Evolutionary conservation across 2,888 invertebrate genomes (phyloP).

Genomic region (Lycaena phlaeas): DNA sequence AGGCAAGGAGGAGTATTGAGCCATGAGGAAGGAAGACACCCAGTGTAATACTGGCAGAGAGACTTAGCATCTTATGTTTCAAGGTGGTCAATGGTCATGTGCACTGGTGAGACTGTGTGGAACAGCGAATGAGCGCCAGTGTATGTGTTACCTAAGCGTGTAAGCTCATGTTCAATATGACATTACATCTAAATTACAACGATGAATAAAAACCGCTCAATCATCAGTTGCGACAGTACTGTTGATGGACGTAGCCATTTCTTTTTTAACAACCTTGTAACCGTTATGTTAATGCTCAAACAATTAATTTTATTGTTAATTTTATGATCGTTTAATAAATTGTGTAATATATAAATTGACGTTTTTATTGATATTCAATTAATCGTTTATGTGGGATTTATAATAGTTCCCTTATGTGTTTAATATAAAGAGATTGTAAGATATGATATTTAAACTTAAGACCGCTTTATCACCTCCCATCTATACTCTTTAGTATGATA

Average conservation of each 20-base stretch:
- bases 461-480: too few relatives aligned
- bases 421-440: neutral
- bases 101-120: too few relatives aligned
- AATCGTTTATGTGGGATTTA: neutral
- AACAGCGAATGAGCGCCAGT: neutral
- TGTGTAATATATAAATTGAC: neutral
- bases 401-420: neutral
- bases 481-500: too few relatives aligned
- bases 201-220: conserved; percentile 32
- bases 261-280: neutral
- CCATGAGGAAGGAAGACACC: too few relatives aligned
- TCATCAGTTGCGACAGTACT: conserved; percentile 24
- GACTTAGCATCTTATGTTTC: too few relatives aligned
- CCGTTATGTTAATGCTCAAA: conserved; percentile 4
- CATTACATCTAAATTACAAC: conserved; percentile 42
- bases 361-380: neutral
- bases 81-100: too few relatives aligned
- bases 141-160: neutral
- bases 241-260: neutral
- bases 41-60: too few relatives aligned
- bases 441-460: too few relatives aligned
- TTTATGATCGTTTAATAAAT: conserved; percentile 6
- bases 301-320: conserved; percentile 7
- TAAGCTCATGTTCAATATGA: conserved; percentile 20
- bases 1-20: too few relatives aligned